Evolutionary conservation across 2,797 vertebrate genomes (phyloP), one percentile per base, ranked within the genome.

Genomic region (Sebastes flavidus): DNA sequence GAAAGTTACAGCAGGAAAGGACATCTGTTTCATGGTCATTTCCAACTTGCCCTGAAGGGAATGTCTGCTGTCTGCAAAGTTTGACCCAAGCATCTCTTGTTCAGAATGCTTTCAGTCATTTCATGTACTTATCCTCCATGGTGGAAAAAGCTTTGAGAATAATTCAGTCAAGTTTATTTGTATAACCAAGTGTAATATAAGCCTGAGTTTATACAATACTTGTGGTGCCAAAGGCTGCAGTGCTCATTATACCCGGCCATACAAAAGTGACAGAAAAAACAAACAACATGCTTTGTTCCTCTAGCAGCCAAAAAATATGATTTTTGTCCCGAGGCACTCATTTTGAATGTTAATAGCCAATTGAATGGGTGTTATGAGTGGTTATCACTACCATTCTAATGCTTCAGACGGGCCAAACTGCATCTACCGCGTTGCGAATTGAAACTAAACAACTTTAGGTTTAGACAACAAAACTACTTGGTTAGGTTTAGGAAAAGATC

Each of bases 21-120:
- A 71, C 55, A 52, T 75, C 59, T 83, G 77, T 77, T 69, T 46
- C 1, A 7, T 60, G 62, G 72, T 70, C 58, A 63, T 78, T 72
- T 78, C 42, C 63, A 70, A 24, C 56, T 22, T 2, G 20, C 62
- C 75, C 65, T 72, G 14, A 56, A 73, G 63, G 65, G 27, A 72
- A 25, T 12, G 24, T 69, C 36, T 72, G 32, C 42, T 75, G 16
- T 54, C 61, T 55, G 14, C 52, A 42, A 22, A 54, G 67, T 62
- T 49, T 49, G 63, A 34, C 3, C 18, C 14, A 46, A 16, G 25
- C 9, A 10, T 2, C 8, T 52, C 38, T 34, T 54, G 5, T 24
- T 36, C 59, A 63, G 16, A 54, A 68, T 22, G 10, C n/a, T 18
- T 56, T 71, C 1, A 25, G 3, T 10, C 5, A 55, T 20, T 54